Conservation (phyloP, 2,888 invertebrate genomes). For the Theodoxus fluviatilis region DNA sequence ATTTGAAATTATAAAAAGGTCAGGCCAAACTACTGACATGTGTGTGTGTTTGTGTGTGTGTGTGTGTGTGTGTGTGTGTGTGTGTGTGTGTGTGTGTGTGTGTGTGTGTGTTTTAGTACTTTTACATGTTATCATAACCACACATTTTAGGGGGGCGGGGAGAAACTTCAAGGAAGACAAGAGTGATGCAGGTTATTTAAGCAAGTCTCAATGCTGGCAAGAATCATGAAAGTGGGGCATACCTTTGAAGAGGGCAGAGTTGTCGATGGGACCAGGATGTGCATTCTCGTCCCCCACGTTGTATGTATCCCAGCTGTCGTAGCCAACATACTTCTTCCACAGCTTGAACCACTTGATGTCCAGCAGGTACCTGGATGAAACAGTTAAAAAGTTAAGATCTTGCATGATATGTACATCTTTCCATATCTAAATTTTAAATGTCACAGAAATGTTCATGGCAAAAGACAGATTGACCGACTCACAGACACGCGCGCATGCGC, state of each 20-base stretch:
- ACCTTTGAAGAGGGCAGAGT: conserved; percentile 64
- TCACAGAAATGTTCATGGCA: no score
- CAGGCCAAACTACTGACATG: no score
- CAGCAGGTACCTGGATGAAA: conserved; percentile 64
- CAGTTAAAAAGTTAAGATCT: not conserved
- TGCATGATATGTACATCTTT: no score
- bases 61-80: no score
- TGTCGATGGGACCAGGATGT: conserved; percentile 68
- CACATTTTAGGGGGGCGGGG: no score
- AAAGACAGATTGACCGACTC: no score
- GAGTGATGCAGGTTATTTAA: not conserved
- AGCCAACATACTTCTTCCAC: conserved; percentile 67
- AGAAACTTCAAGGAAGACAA: not conserved
- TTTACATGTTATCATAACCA: not conserved
- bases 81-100: no score
- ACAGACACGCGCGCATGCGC: no score
- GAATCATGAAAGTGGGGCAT: conserved; percentile 16
- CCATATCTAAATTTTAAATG: no score
- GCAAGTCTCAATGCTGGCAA: not conserved
- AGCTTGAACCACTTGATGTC: conserved; percentile 68
- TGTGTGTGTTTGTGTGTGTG: no score
- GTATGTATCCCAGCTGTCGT: conserved; percentile 62
- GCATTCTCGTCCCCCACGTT: conserved; percentile 56
- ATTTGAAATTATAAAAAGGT: no score
- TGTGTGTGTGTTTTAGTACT: no score